Percentiles rank a stretch among this genome's conserved stretches.
Conservation (phyloP, 2,113 vertebrate genomes). For the Elachura formosa region DNA sequence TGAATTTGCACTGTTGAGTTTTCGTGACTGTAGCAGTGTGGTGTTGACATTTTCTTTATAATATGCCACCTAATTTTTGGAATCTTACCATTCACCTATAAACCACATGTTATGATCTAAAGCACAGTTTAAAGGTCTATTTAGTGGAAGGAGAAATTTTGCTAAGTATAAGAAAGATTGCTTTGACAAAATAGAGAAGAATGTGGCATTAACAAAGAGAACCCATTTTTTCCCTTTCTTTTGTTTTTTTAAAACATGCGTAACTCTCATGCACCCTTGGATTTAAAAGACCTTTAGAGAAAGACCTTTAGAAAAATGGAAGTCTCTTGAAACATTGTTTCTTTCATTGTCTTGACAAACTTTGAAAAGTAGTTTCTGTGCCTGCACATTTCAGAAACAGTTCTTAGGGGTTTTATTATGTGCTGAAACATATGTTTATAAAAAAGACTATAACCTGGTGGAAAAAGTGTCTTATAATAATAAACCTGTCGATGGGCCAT, state of each 20-base stretch:
- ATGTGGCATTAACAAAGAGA: conserved; percentile 11
- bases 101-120: not conserved
- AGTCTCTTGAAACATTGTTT: conserved; percentile 28
- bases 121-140: not conserved
- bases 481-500: conserved; percentile 57
- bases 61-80: not conserved
- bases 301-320: conserved; percentile 20
- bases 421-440: conserved; percentile 51
- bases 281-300: conserved; percentile 35
- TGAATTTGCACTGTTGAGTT: not conserved
- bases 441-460: conserved; percentile 42
- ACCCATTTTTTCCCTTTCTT: not conserved
- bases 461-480: conserved; percentile 61
- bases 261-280: not conserved
- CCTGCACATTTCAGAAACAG: conserved; percentile 34
- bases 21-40: not conserved
- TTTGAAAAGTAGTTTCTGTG: conserved; percentile 45
- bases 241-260: not conserved
- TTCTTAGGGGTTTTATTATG: conserved; percentile 34
- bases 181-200: conserved; percentile 35
- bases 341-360: conserved; percentile 60
- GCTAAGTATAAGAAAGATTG: conserved; percentile 47
- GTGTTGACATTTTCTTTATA: not conserved
- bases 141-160: conserved; percentile 27
- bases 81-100: conserved; percentile 38